Base-by-base conservation (phyloP, 2,797 vertebrate genomes). In the Allobates femoralis region DNA sequence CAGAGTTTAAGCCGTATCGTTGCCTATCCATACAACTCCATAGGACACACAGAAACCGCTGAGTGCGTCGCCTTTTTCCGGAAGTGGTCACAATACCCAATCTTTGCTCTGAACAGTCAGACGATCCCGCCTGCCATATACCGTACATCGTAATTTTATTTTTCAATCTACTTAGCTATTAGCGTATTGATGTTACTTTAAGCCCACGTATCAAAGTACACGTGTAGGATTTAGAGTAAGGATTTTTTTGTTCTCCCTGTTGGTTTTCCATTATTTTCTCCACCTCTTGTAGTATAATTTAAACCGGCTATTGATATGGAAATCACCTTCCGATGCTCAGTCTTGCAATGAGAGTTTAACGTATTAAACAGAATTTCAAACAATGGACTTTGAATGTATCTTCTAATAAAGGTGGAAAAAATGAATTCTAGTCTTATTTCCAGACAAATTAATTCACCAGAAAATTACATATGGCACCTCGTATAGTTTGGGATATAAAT, bases 401-500 rank as follows among this genome's bases (percentile, higher is more conserved):
- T 53, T 81, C 64, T 69, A 69, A 81, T 69, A 34, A 69, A 55
- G 50, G 64, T 55, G 62, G 51, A 64, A 67, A 51, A 50, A 51
- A 51, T 51, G 64, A 55, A 79, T 79, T 71, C 62, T 37, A 23
- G 6, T 51, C 56, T 51, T 84, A 30, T 76, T 58, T 84, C 19
- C 41, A 76, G 73, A 53, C 46, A 53, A 64, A 67, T 53, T n/a
- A 78, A 85, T 78, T 77, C 60, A 41, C 21, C 28, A 53, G 58
- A 51, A 69, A 77, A 78, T 85, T 56, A 41, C 15, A 10, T 75
- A 67, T 66, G 16, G 26, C 83, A 77, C n/a, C 21, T 66, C 73
- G 66, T 84, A 64, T 66, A 85, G 28, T 62, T 32, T 37, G 51
- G 84, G 30, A 46, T 46, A 79, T 79, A 85, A 85, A 67, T 85